These are phyloP conservation scores for Volucella inflata DNA, from an alignment of 2,888 invertebrate species.

Conservation along the genomic window DNA sequence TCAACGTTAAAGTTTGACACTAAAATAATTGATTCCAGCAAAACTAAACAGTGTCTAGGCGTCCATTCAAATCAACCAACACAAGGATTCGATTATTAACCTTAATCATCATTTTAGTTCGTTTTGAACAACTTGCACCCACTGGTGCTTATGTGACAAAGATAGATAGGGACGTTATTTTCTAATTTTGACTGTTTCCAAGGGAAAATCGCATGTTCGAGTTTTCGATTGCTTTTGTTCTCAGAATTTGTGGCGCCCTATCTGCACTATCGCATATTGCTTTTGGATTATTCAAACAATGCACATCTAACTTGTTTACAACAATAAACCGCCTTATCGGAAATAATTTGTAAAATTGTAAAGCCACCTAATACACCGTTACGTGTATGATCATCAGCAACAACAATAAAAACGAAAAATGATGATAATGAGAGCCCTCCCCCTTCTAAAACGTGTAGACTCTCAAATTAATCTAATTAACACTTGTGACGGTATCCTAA, in stretches of 20 bases:
- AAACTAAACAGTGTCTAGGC: too few species aligned
- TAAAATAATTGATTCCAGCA: too few species aligned
- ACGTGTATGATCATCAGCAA: constrained; percentile 22
- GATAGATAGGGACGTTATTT: too few species aligned
- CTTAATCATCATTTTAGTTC: too few species aligned
- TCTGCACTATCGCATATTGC: constrained; percentile 38
- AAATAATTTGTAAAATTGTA: constrained; percentile 47
- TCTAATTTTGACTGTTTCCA: too few species aligned
- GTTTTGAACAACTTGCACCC: too few species aligned
- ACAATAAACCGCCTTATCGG: constrained; percentile 59
- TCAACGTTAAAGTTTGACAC: too few species aligned
- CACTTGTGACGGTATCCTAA: constrained; percentile 16
- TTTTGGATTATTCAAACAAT: constrained; percentile 50
- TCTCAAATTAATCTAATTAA: constrained; percentile 36
- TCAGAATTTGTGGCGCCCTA: not conserved
- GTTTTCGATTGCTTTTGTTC: constrained; percentile 2
- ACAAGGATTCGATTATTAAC: too few species aligned
- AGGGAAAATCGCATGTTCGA: not conserved
- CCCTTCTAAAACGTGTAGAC: constrained; percentile 20
- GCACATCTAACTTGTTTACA: constrained; percentile 61
- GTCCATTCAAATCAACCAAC: too few species aligned
- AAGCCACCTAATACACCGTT: constrained; percentile 40
- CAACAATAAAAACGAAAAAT: not conserved
- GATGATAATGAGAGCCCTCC: not conserved
- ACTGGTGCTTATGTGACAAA: too few species aligned